Evolutionary conservation across 2,888 invertebrate species (phyloP).

Genomic region (Parnassius smintheus): DNA sequence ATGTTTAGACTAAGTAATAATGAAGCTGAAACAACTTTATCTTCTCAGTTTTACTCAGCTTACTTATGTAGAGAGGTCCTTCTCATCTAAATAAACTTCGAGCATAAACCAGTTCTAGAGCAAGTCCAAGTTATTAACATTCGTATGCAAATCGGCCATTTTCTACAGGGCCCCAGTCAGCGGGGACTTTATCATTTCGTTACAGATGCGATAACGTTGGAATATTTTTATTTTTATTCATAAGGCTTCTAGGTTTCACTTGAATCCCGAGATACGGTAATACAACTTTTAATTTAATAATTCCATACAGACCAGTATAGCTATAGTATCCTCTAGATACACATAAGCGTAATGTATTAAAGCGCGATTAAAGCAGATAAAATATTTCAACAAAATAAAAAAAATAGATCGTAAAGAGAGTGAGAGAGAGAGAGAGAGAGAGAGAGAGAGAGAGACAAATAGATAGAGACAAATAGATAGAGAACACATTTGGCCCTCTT

Average conservation of each 20-base stretch:
- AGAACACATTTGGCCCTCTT: too few relatives aligned
- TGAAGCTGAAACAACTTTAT: constrained; percentile 18
- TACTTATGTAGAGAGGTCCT: constrained; percentile 25
- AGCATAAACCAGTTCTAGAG: constrained; percentile 44
- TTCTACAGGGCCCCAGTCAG: constrained; percentile 58
- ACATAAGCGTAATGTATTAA: too few relatives aligned
- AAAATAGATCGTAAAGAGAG: too few relatives aligned
- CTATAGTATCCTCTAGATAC: too few relatives aligned
- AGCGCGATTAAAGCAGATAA: too few relatives aligned
- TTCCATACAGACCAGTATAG: too few relatives aligned
- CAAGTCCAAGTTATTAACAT: constrained; percentile 69
- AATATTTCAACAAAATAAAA: too few relatives aligned
- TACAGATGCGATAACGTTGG: constrained; percentile 59
- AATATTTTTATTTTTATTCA: constrained; percentile 49
- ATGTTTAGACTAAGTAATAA: constrained; percentile 6
- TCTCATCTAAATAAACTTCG: constrained; percentile 30
- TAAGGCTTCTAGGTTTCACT: constrained; percentile 27
- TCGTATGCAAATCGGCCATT: constrained; percentile 73
- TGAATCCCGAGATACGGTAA: constrained; percentile 22
- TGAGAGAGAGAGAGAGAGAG: too few relatives aligned
- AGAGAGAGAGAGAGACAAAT: too few relatives aligned
- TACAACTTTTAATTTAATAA: constrained; percentile 21
- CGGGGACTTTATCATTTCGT: constrained; percentile 63
- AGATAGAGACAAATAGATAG: too few relatives aligned
- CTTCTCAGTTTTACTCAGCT: constrained; percentile 17